Base-by-base conservation (phyloP, 2,113 vertebrate species). In the Scortum barcoo region DNA sequence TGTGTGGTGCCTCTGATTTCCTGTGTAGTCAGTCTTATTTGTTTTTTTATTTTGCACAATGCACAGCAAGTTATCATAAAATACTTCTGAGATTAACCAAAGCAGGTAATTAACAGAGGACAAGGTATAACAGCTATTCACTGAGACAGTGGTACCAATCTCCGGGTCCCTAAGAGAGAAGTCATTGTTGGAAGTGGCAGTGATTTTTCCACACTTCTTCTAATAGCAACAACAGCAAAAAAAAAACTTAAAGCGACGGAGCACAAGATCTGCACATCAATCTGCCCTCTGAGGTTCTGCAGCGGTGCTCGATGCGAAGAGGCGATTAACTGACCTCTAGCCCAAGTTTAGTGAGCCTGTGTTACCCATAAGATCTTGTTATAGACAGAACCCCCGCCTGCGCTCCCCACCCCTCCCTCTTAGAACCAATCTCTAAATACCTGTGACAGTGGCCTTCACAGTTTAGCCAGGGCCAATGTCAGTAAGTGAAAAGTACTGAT, bases 321-420 rank as follows among this genome's bases (percentile, higher is more conserved):
- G 80, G 65, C 61, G 53, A 93, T 91, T 81, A 86, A 85, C 75
- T 85, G 87, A 89, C 85, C 85, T 74, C 63, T 40, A 56, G 78
- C 71, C 56, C 28, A n/a, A 58, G 75, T 86, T 91, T 86, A 89
- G 73, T 62, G 51, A 80, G 50, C 71, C 62, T 88, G 67, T 83
- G 72, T 89, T 84, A 87, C 87, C 72, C 65, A 77, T 83, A 91
- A 89, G 81, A 89, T 86, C 67, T 80, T 81, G 58, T 89, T 81
- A 85, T 72, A 82, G 74, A 80, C 50, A 71, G 74, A 92, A 85
- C 85, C 87, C 76, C 61, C n/a, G n/a, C n/a, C n/a, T n/a, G n/a
- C n/a, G n/a, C n/a, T n/a, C n/a, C n/a, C n/a, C 80, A 50, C 56
- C 50, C n/a, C 30, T n/a, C 24, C 12, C 65, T 75, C 70, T 80